These are phyloP conservation scores for Nicator chloris DNA, from an alignment of 2,113 vertebrate genomes.

Conservation along the genomic window DNA sequence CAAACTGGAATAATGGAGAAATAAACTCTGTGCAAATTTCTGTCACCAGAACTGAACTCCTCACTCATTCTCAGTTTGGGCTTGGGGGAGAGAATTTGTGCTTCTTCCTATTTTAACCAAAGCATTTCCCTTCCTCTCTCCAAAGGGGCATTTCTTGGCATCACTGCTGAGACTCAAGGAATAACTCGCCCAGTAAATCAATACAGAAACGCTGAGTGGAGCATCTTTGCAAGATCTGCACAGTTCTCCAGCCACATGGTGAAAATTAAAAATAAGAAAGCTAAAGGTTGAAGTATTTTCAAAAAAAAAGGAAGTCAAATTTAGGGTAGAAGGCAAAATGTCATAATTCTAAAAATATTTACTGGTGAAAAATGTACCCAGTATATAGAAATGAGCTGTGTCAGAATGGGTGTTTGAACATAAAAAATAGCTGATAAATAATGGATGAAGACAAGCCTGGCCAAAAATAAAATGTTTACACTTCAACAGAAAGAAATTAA, in stretches of 20 bases:
- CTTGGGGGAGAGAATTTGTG: background rate
- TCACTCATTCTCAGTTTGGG: background rate
- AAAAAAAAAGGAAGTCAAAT: background rate
- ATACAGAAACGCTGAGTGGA: background rate
- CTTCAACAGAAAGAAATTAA: background rate
- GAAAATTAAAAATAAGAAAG: background rate
- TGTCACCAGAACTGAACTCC: background rate
- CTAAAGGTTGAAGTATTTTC: background rate
- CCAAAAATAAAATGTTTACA: background rate
- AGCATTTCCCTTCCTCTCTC: background rate
- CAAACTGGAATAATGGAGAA: background rate
- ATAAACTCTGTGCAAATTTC: background rate
- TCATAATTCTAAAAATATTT: background rate
- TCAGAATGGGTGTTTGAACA: background rate
- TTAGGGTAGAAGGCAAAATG: background rate
- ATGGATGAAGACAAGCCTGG: background rate
- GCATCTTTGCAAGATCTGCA: background rate
- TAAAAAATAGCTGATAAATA: background rate
- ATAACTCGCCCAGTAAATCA: background rate
- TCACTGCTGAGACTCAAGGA: background rate
- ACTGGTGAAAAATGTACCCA: background rate
- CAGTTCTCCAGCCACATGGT: background rate
- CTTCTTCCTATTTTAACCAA: background rate
- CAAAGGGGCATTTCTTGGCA: background rate
- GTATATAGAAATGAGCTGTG: background rate